Conservation (phyloP, 2,888 invertebrate genomes). For the Serrognathus titanus region DNA sequence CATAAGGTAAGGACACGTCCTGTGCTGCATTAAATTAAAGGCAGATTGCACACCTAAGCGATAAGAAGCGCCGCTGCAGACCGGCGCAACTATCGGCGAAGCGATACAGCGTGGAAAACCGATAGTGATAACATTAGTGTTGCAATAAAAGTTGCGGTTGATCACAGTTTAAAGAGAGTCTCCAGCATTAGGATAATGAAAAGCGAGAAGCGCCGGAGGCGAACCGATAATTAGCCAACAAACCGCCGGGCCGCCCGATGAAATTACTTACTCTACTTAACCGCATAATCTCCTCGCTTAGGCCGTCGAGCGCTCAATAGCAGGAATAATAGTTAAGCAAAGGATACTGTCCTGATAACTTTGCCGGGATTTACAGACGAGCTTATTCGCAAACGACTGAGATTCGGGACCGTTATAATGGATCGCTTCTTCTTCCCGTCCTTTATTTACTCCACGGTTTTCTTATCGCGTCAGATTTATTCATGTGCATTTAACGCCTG, state of each 20-base stretch:
- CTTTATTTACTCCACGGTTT: not conserved
- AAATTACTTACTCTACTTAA: slow-evolving; percentile 47
- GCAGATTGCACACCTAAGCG: no score
- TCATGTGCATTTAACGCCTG: no score
- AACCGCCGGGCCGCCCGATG: slow-evolving; percentile 42
- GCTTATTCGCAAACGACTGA: slow-evolving; percentile 38
- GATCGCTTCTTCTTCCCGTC: slow-evolving; percentile 22
- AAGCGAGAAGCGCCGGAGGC: slow-evolving; percentile 39
- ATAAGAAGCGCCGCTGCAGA: no score
- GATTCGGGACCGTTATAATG: slow-evolving; percentile 38
- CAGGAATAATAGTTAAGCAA: slow-evolving; percentile 39
- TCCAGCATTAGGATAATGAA: slow-evolving; percentile 43
- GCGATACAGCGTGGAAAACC: not conserved
- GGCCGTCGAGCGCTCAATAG: slow-evolving; percentile 36
- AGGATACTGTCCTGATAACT: slow-evolving; percentile 40
- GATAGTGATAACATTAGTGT: slow-evolving; percentile 23
- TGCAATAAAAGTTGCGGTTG: slow-evolving; percentile 23
- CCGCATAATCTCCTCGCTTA: slow-evolving; percentile 44
- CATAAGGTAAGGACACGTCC: no score
- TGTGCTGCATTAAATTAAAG: no score
- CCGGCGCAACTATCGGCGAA: no score
- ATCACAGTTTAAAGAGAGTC: slow-evolving; percentile 18
- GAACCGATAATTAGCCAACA: slow-evolving; percentile 48
- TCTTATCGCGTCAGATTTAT: no score
- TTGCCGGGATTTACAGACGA: slow-evolving; percentile 38